Evolutionary conservation across 2,797 vertebrate genomes (phyloP).

Genomic region (Miichthys miiuy): DNA sequence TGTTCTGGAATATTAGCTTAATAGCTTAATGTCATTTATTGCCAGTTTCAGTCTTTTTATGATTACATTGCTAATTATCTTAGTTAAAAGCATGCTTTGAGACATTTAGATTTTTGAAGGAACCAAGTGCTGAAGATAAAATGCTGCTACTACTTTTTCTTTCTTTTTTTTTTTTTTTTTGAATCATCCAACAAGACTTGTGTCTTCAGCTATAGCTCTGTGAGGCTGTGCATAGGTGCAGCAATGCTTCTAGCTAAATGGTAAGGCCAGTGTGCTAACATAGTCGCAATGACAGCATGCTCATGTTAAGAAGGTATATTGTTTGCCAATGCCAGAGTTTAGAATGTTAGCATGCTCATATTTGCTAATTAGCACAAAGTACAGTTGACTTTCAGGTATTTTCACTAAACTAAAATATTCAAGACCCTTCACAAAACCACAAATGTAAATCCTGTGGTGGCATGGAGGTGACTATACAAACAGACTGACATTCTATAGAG

Average conservation of each 20-base stretch:
- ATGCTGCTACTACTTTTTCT: background rate
- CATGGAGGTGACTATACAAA: background rate
- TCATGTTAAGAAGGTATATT: background rate
- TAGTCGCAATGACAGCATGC: background rate
- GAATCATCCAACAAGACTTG: background rate
- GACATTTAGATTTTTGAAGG: background rate
- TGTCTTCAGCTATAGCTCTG: background rate
- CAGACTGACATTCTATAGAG: background rate
- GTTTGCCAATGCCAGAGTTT: background rate
- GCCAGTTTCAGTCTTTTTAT: constrained; percentile 1
- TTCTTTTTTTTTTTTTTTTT: background rate
- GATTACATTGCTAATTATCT: constrained; percentile 22
- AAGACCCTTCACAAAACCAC: background rate
- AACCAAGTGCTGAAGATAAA: background rate
- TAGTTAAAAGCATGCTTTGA: constrained; percentile 3
- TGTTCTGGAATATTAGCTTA: constrained; percentile 15
- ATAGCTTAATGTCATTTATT: constrained; percentile 14
- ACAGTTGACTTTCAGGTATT: background rate
- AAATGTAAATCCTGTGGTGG: background rate
- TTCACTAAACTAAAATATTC: background rate
- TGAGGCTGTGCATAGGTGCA: background rate
- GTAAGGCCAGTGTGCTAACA: background rate
- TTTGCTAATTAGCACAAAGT: background rate
- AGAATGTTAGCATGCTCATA: background rate
- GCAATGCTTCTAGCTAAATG: background rate